Percentiles rank a stretch among this genome's conserved stretches.
Evolutionary conservation across 2,888 invertebrate species (phyloP).

Genomic region (Eristalis pertinax): DNA sequence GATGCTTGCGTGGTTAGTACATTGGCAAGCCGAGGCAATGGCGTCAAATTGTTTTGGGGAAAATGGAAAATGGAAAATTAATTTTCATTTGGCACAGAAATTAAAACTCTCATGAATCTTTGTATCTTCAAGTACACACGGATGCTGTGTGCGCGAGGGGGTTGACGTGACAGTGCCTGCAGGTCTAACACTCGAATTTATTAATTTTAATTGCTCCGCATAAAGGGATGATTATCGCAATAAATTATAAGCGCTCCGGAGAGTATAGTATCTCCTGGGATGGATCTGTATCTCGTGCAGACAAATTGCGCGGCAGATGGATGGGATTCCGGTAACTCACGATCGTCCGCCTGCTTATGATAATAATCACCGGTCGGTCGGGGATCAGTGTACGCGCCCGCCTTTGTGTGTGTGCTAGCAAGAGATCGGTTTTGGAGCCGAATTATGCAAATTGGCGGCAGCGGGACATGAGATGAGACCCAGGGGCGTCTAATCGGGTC

Average conservation of each 20-base stretch:
- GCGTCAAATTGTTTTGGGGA: slow-evolving; percentile 70
- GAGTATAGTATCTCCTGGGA: not conserved
- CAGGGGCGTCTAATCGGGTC: slow-evolving; percentile 55
- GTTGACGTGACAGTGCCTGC: slow-evolving; percentile 23
- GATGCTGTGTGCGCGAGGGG: not conserved
- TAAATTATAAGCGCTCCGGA: slow-evolving; percentile 52
- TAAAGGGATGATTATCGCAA: slow-evolving; percentile 72
- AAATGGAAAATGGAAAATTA: slow-evolving; percentile 75
- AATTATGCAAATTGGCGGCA: slow-evolving; percentile 70
- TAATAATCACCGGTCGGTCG: slow-evolving; percentile 42
- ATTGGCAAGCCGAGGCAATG: slow-evolving; percentile 10
- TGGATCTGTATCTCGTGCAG: slow-evolving; percentile 64
- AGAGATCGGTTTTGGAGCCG: slow-evolving; percentile 23
- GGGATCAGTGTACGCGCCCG: slow-evolving; percentile 4
- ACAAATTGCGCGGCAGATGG: slow-evolving; percentile 69
- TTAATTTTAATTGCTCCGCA: slow-evolving; percentile 78
- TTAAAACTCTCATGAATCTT: slow-evolving; percentile 73
- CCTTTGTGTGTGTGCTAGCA: not conserved
- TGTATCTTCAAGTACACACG: not conserved
- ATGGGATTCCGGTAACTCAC: slow-evolving; percentile 66
- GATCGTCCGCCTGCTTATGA: slow-evolving; percentile 54
- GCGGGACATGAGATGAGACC: slow-evolving; percentile 61
- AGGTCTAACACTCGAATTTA: slow-evolving; percentile 75
- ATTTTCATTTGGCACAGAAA: slow-evolving; percentile 79
- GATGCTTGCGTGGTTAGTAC: not conserved